Base-by-base conservation (phyloP, 2,797 vertebrate genomes). In the Cirrhinus molitorella region DNA sequence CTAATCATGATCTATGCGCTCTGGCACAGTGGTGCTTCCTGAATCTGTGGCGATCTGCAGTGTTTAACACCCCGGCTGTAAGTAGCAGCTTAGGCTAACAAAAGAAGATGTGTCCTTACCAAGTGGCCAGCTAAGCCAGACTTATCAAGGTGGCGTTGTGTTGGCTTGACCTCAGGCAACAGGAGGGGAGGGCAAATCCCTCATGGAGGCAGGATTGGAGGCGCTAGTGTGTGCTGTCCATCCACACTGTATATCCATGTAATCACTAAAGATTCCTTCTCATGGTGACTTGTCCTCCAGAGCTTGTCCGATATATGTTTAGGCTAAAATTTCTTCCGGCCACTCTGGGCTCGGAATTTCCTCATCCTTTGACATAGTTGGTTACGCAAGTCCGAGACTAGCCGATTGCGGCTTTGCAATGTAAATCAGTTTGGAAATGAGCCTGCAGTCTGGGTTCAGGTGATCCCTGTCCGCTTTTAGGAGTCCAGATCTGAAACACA, bases 61-160 rank as follows among this genome's bases (percentile, higher is more conserved):
- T 86, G 89, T 92, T 92, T 90, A 92, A 92, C 91, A 83, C 93
- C 90, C 89, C 78, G 31, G 57, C 89, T 89, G 84, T 94, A 94
- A 94, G 88, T 90, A 83, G 86, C 85, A 88, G 93, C 92, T 95
- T 95, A 95, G 87, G 90, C 91, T 89, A 91, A 92, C 92, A 94
- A 92, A 95, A 94, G 92, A 89, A 93, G 93, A 93, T 92, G 89
- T 91, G 93, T 94, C 92, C 95, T 95, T 95, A 95, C 94, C 94
- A 92, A 94, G 93, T 87, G 94, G 93, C 93, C 91, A 90, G 93
- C 94, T 95, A 95, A 96, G 95, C 94, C 94, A 95, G 94, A 94
- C 90, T 96, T 94, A 94, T 93, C 94, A 93, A 92, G 82, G 91
- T 92, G 91, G 91, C 80, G 93, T 92, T 90, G 93, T 92, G 92